These are phyloP conservation scores for Falco novaeseelandiae DNA, from an alignment of 2,797 vertebrate genomes.

Conservation along the genomic window DNA sequence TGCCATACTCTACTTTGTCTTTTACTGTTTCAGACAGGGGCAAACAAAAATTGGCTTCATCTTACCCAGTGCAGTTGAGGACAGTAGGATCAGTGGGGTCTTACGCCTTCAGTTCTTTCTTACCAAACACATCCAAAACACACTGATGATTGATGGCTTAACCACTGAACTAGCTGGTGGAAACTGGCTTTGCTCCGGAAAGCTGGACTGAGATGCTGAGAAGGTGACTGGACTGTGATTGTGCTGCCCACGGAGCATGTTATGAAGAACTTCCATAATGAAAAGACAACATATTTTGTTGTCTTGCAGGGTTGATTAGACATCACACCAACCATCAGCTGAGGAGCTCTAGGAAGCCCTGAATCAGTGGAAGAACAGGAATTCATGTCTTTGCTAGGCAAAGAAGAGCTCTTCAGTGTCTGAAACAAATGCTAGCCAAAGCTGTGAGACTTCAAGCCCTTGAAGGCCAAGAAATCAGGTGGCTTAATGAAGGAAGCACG, in stretches of 20 bases:
- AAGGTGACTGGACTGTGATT: not conserved
- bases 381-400: not conserved
- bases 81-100: not conserved
- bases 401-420: not conserved
- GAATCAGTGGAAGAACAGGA: not conserved
- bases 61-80: not conserved
- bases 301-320: not conserved
- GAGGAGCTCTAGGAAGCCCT: not conserved
- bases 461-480: not conserved
- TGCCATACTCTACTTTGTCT: not conserved
- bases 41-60: not conserved
- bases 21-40: not conserved
- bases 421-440: not conserved
- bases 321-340: not conserved
- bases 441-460: not conserved
- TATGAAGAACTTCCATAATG: not conserved
- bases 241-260: not conserved
- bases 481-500: not conserved
- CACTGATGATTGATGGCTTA: not conserved
- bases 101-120: not conserved
- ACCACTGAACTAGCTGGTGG: not conserved
- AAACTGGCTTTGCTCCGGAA: not conserved
- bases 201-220: not conserved
- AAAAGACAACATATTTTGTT: not conserved
- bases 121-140: not conserved